Conservation (phyloP, 2,797 vertebrate species). For the Meriones psammophilus region DNA sequence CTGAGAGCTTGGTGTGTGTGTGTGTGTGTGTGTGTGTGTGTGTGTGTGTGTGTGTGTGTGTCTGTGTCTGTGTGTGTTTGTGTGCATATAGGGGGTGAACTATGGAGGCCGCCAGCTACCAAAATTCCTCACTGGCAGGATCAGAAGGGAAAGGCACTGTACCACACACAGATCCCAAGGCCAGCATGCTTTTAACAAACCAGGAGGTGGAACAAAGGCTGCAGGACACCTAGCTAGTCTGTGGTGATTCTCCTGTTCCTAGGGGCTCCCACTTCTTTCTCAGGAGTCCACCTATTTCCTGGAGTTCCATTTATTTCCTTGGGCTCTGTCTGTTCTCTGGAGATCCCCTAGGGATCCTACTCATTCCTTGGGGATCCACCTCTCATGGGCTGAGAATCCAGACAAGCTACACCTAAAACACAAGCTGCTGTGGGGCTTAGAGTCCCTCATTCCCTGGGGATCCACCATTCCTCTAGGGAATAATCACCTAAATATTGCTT, state of each 20-base stretch:
- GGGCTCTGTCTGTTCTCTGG: not conserved
- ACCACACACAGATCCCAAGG: not conserved
- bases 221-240: not conserved
- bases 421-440: not conserved
- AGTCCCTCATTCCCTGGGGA: not conserved
- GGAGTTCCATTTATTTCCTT: not conserved
- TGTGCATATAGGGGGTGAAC: too few species aligned
- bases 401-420: not conserved
- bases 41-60: not conserved
- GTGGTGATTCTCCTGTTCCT: not conserved
- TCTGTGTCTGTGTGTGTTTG: not conserved
- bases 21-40: not conserved
- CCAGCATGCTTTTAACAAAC: too few species aligned
- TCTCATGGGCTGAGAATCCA: not conserved
- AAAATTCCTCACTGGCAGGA: not conserved
- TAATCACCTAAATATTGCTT: not conserved
- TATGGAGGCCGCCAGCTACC: not conserved
- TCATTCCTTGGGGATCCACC: not conserved
- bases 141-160: not conserved
- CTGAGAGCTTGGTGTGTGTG: not conserved
- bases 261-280: not conserved
- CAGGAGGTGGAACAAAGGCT: not conserved
- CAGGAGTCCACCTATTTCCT: not conserved
- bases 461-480: not conserved
- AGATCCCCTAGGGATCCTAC: not conserved